These are phyloP conservation scores for Zaprionus tsacasi DNA, from an alignment of 1,140 invertebrate genomes.

Conservation along the genomic window DNA sequence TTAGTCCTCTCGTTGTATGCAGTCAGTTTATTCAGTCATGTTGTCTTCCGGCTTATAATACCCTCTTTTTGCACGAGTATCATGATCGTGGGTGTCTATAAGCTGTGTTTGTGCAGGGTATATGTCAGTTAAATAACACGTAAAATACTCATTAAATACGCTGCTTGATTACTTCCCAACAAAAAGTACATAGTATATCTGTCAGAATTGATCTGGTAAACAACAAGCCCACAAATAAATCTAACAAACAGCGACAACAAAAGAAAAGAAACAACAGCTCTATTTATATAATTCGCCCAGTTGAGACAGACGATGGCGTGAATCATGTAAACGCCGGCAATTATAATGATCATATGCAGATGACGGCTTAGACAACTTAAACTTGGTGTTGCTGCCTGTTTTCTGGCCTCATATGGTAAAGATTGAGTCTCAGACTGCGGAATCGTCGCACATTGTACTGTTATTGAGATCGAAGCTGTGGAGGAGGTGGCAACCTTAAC, in stretches of 20 bases:
- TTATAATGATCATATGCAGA: constrained; percentile 42
- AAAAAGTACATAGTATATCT: constrained; percentile 4
- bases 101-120: neutral
- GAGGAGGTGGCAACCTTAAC: constrained; percentile 48
- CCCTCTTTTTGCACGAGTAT: neutral
- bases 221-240: constrained; percentile 42
- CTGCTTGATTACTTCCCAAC: constrained; percentile 30
- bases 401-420: constrained; percentile 65
- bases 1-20: too few species aligned
- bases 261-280: constrained; percentile 10
- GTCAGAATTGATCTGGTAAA: constrained; percentile 28
- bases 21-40: neutral
- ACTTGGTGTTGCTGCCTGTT: constrained; percentile 31
- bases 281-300: constrained; percentile 34
- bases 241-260: constrained; percentile 3
- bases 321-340: constrained; percentile 40
- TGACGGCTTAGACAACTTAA: constrained; percentile 20
- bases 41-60: neutral
- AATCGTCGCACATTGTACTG: constrained; percentile 46
- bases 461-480: constrained; percentile 42
- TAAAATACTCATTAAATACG: neutral
- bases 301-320: constrained; percentile 23
- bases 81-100: neutral
- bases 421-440: constrained; percentile 50
- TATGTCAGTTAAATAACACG: constrained; percentile 1